Base-by-base conservation (phyloP, 2,797 vertebrate genomes). In the Micromesistius poutassou region DNA sequence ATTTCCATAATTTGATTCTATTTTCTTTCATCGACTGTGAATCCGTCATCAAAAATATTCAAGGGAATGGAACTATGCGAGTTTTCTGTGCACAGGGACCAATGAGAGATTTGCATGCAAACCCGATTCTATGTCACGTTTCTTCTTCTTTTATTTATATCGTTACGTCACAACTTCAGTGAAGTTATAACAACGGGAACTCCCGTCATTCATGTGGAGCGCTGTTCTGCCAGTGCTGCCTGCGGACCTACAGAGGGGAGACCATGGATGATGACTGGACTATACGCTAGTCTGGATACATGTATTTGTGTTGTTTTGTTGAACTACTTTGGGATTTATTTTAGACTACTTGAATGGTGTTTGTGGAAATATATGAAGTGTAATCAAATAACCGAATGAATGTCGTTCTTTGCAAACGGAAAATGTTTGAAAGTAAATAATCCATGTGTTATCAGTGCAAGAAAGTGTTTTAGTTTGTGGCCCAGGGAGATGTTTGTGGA, bases 381-480 rank as follows among this genome's bases (percentile, higher is more conserved):
- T 81, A 87, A 90, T 80, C 62, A 68, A 68, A 68, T 28, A 68
- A 28, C 28, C 10, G 9, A 28, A 68, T 28, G 22, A 22, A 81
- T 92, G 90, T 89, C 88, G 86, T 87, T 90, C 85, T 89, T 86
- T 77, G 79, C 84, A 78, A 82, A 82, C 86, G 89, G 85, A 84
- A 84, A 62, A 90, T 89, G 89, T 88, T 90, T 92, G 86, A 84
- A 85, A 93, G 85, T 94, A 94, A 94, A 92, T 82, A 8, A 28
- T 90, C 78, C 83, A 91, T 83, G 88, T 83, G 62, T 76, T 35
- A 2, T 55, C 22, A 22, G 78, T 73, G 73, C 25, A 16, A 31
- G 3, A 0, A 30, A 71, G 78, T 84, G 22, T 85, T 82, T 30
- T 79, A 82, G 73, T 6, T 55, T 62, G 40, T 66, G 55, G n/a